These are phyloP conservation scores for Cairina moschata DNA, from an alignment of 2,113 vertebrate genomes.

Conservation along the genomic window DNA sequence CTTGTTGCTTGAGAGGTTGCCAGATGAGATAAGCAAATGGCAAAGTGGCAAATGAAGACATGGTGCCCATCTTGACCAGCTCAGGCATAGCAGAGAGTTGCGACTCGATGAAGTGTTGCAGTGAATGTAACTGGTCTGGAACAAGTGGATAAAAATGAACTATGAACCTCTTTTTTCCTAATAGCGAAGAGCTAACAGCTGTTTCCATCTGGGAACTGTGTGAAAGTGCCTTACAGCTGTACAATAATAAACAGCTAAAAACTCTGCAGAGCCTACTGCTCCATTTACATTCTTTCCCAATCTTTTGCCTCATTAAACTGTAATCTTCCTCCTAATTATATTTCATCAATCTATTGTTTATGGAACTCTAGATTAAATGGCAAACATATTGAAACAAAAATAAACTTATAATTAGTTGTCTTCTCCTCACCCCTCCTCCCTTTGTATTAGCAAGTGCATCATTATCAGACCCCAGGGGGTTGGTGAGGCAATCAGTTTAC, in stretches of 20 bases:
- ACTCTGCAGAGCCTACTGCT: constrained; percentile 52
- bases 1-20: constrained; percentile 72
- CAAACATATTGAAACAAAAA: constrained; percentile 79
- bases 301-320: constrained; percentile 81
- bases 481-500: constrained; percentile 48
- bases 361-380: constrained; percentile 79
- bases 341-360: constrained; percentile 87
- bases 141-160: constrained; percentile 77
- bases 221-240: constrained; percentile 77
- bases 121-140: constrained; percentile 54
- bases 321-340: constrained; percentile 80
- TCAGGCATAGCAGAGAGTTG: neutral
- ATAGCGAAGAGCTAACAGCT: constrained; percentile 69
- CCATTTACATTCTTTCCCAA: constrained; percentile 78
- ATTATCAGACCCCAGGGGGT: constrained; percentile 49
- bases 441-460: constrained; percentile 67
- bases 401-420: constrained; percentile 71
- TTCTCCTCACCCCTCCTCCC: constrained; percentile 39
- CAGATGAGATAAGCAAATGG: constrained; percentile 75
- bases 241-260: constrained; percentile 82
- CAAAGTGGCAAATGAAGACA: constrained; percentile 66
- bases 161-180: constrained; percentile 52
- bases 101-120: constrained; percentile 58
- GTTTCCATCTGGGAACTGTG: constrained; percentile 79
- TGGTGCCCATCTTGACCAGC: constrained; percentile 47